These are phyloP conservation scores for Diarsia mendica DNA, from an alignment of 2,888 invertebrate species.

Conservation along the genomic window DNA sequence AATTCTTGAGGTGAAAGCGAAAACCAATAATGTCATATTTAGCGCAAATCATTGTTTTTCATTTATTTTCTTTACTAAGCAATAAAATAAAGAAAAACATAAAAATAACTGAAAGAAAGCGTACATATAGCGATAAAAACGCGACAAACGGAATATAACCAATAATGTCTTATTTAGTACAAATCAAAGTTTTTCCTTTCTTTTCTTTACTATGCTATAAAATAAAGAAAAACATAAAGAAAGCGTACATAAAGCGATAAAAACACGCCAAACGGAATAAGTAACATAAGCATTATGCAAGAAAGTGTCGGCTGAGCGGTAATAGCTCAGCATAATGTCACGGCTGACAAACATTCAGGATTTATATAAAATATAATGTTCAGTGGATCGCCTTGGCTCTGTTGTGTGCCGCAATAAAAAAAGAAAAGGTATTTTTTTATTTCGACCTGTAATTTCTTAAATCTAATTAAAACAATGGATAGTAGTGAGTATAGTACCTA, in stretches of 20 bases:
- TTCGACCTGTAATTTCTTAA: no score
- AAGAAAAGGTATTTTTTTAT: slow-evolving; percentile 43
- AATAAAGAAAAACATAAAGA: slow-evolving; percentile 32
- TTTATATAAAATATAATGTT: slow-evolving; percentile 14
- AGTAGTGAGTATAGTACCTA: no score
- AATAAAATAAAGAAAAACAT: neutral
- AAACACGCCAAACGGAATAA: slow-evolving; percentile 30
- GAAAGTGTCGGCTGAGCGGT: slow-evolving; percentile 26
- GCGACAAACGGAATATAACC: slow-evolving; percentile 25
- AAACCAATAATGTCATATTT: no score
- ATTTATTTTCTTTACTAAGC: no score
- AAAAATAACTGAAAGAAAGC: no score
- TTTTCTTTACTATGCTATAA: neutral
- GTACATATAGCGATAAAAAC: slow-evolving; percentile 12
- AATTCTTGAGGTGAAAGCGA: slow-evolving; percentile 17
- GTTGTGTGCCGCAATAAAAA: slow-evolving; percentile 37
- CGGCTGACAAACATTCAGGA: slow-evolving; percentile 35
- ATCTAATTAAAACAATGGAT: no score
- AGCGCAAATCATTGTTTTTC: no score
- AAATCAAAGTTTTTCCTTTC: neutral
- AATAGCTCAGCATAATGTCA: slow-evolving; percentile 50
- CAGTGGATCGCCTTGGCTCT: slow-evolving; percentile 50
- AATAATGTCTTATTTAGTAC: neutral
- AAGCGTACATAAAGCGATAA: slow-evolving; percentile 18
- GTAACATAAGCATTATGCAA: slow-evolving; percentile 45